These are phyloP conservation scores for Campaea margaritaria DNA, from an alignment of 2,888 invertebrate species.

Conservation along the genomic window DNA sequence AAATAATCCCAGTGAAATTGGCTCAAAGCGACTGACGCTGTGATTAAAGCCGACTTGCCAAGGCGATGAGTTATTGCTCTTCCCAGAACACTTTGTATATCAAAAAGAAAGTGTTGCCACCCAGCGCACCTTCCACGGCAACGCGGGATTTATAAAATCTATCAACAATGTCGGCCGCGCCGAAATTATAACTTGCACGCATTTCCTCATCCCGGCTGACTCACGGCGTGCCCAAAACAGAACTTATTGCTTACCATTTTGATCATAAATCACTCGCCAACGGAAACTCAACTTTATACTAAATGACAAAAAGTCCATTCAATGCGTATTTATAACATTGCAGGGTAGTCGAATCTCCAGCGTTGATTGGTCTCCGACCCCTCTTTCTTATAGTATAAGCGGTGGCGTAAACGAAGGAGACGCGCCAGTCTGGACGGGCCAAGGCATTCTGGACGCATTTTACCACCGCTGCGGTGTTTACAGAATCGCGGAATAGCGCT, in stretches of 20 bases:
- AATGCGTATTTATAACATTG: conserved; percentile 50
- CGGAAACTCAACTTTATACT: conserved; percentile 48
- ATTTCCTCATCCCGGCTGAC: conserved; percentile 82
- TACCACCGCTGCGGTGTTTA: conserved; percentile 75
- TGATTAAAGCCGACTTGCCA: conserved; percentile 39
- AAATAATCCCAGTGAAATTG: conserved; percentile 25
- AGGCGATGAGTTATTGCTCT: conserved; percentile 34
- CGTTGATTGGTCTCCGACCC: conserved; percentile 18
- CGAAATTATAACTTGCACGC: conserved; percentile 82
- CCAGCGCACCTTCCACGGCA: conserved; percentile 52
- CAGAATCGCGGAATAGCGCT: conserved; percentile 83
- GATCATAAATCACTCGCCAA: conserved; percentile 19
- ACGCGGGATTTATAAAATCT: conserved; percentile 69
- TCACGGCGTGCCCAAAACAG: conserved; percentile 81
- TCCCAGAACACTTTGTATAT: conserved; percentile 38
- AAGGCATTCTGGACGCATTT: conserved; percentile 62
- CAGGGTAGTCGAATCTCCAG: conserved; percentile 56
- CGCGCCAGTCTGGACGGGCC: conserved; percentile 54
- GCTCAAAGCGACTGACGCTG: conserved; percentile 26
- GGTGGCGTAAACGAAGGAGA: conserved; percentile 44
- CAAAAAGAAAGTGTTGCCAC: conserved; percentile 47
- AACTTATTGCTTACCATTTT: conserved; percentile 76
- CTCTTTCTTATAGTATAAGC: conserved; percentile 11
- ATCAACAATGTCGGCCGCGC: conserved; percentile 78
- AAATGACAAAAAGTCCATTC: conserved; percentile 31